phyloP scores from a whole-genome alignment of 2,113 vertebrate species.

The Micromys minutus region DNA sequence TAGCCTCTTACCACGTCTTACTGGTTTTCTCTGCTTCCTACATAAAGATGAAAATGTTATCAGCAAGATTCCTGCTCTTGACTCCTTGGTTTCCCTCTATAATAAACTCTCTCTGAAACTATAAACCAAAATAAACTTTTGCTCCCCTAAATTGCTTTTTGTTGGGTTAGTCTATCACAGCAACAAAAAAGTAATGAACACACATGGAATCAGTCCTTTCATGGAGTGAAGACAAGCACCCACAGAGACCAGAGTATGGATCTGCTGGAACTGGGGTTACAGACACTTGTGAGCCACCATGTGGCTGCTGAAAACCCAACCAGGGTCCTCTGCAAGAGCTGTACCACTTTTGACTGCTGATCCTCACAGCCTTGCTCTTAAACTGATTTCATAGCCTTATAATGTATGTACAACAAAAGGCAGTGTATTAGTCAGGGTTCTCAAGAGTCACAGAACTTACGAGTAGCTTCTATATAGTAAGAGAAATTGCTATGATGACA shows the following conservation, averaged over 20 bases:
- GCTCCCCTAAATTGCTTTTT: neutral
- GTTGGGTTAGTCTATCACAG: neutral
- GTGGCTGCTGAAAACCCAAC: neutral
- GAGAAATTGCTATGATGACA: too few relatives aligned
- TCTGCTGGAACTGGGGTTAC: neutral
- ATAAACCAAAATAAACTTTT: neutral
- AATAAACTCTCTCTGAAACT: neutral
- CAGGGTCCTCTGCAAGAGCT: neutral
- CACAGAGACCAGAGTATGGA: neutral
- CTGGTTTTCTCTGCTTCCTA: neutral
- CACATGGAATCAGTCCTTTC: neutral
- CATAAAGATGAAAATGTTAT: neutral
- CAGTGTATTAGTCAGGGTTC: too few relatives aligned
- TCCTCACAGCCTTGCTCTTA: neutral
- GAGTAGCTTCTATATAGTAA: too few relatives aligned
- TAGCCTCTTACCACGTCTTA: neutral
- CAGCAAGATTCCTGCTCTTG: neutral
- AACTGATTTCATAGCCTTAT: neutral
- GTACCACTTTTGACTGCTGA: neutral
- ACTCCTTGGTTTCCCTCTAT: neutral
- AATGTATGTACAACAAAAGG: neutral
- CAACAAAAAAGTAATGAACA: neutral
- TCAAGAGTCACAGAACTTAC: too few relatives aligned
- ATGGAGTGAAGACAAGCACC: neutral
- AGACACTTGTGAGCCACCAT: neutral